Evolutionary conservation across 2,888 invertebrate species (phyloP), one percentile per base, ranked within the genome.

Genomic region (Aproaerema taeniolella): DNA sequence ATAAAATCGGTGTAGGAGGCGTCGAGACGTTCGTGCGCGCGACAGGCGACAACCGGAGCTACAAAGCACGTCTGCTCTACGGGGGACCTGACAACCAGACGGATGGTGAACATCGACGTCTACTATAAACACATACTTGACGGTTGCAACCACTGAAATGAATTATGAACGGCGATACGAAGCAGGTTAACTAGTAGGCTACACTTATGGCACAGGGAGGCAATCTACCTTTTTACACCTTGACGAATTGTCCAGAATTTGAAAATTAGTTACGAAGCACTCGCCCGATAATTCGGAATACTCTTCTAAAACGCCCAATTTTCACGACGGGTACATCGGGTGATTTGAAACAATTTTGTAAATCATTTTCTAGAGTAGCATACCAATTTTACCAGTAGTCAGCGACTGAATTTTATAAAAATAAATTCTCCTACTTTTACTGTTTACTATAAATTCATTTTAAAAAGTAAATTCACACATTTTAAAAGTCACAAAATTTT

Each of bases 381-480:
- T 74, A 76, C 69, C 66, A 65, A 76, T 73, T 76, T 81, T 74
- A 76, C 56, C 69, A 75, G 78, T 83, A 85, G 86, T 71, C 74
- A 61, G 80, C 74, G 86, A 86, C 85, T 83, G 85, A 86, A 82
- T 81, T 83, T 85, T 83, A 73, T 82, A 83, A 80, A 69, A 55
- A 56, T 10, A 60, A 66, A 71, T 60, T 75, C 70, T 69, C 70
- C 65, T 73, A 76, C 71, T 77, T 73, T 73, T 74, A 79, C 66
- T 67, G 65, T 73, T 66, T 69, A 70, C 55, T 53, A 66, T 79
- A 76, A 74, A 68, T 71, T 73, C 73, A 75, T 74, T 67, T 73
- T 65, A 54, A 74, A 20, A n/a, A n/a, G n/a, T 20, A 20, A 68
- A 71, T 51, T 78, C 71, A 71, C 71, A 59, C 62, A 62, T 63